phyloP scores from a whole-genome alignment of 1,140 invertebrate species.

The Prorops nasuta region DNA sequence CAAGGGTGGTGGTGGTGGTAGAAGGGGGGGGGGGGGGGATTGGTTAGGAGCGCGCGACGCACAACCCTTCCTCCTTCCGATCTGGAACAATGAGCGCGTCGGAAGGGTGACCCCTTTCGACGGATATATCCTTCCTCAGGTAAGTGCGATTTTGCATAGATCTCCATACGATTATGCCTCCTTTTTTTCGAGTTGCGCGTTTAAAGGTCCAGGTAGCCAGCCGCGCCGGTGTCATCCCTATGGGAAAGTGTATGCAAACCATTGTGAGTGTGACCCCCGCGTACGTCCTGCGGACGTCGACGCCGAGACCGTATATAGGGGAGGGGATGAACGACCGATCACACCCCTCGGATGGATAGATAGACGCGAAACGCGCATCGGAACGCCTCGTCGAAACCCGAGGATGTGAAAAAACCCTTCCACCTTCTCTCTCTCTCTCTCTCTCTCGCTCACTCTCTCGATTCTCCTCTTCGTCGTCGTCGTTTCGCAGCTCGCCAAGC shows the following conservation, averaged over 20 bases:
- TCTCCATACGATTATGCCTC: conserved; percentile 48
- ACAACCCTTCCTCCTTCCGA: conserved; percentile 32
- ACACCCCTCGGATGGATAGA: conserved; percentile 43
- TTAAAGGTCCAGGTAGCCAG: conserved; percentile 43
- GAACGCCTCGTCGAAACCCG: conserved; percentile 20
- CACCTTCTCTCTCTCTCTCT: conserved; percentile 5
- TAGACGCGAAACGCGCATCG: conserved; percentile 10
- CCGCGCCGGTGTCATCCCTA: conserved; percentile 52
- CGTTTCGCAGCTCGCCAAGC: background rate
- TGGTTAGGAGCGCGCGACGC: conserved; percentile 15
- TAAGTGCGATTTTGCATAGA: conserved; percentile 55
- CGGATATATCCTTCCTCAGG: conserved; percentile 42
- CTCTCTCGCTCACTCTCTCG: too few species aligned
- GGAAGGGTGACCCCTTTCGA: conserved; percentile 33
- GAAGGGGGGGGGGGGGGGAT: conserved; percentile 15
- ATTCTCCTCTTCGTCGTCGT: too few species aligned
- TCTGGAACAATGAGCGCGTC: conserved; percentile 45
- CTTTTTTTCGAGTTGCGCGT: conserved; percentile 23
- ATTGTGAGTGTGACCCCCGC: conserved; percentile 53
- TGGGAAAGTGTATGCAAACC: conserved; percentile 57
- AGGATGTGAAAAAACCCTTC: conserved; percentile 23
- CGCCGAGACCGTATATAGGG: background rate
- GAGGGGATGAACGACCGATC: conserved; percentile 31
- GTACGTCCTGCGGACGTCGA: conserved; percentile 16
- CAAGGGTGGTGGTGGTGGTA: conserved; percentile 3